Base-by-base conservation (phyloP, 2,797 vertebrate species). In the Sebastes flavidus region DNA sequence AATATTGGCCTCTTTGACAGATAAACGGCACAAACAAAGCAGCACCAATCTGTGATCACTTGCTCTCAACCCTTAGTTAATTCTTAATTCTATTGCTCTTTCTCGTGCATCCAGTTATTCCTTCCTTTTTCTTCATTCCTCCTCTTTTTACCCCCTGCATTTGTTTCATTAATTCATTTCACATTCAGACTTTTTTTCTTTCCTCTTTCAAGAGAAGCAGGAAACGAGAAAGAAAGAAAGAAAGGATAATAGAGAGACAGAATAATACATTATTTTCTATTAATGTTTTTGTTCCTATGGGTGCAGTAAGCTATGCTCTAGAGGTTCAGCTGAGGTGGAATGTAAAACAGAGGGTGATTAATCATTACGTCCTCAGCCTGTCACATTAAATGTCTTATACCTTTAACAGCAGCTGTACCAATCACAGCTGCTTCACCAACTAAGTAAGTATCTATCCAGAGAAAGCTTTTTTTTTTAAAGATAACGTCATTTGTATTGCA, bases 21-120 rank as follows among this genome's bases (percentile, higher is more conserved):
- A 81, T 38, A 38, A 82, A 80, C 1, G 9, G 13, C 70, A 63
- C 27, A 78, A 82, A 86, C 30, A 75, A 71, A 78, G 24, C 38
- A 38, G 36, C 10, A 49, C 18, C 6, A 7, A 54, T 65, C 49
- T 62, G 10, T 58, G 14, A 69, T 72, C 20, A 29, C 75, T 18
- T 73, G 12, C 11, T 46, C 56, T 60, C 36, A 38, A 46, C 24
- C 6, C 10, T 38, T 16, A 58, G 36, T 72, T 18, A 11, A 22
- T 29, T 20, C 5, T 36, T 16, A 22, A 20, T 67, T 62, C n/a
- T 25, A 16, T 67, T 14, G 4, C 12, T 58, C 8, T 49, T 13
- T 55, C 7, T 16, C 6, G 1, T 2, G 13, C 11, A 16, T 42
- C 24, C 11, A 25, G 38, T 36, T 8, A 52, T 12, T 65, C 29